Evolutionary conservation across 2,113 vertebrate genomes (phyloP), one percentile per base, ranked within the genome.

Genomic region (Echinops telfairi): DNA sequence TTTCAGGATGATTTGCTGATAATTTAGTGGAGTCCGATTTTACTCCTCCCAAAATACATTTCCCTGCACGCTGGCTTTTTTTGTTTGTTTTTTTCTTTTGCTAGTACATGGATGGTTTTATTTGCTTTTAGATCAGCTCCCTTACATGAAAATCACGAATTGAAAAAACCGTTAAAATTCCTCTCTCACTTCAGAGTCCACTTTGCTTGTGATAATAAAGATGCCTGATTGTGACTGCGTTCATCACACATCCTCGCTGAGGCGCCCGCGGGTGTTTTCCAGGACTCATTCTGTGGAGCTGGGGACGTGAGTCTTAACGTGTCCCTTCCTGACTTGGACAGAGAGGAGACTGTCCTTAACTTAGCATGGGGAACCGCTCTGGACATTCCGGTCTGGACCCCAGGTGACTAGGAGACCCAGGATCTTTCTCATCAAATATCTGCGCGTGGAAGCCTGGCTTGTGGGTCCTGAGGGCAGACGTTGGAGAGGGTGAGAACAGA

Each of bases 151-250:
- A 93, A 91, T 64, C 88, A 47, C 53, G 62, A 91, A 89, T 64
- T 92, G 88, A 85, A 95, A 94, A 96, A 27, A 47, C 64, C 76
- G 90, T 94, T 92, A 76, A 96, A 91, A 93, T 88, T 81, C n/a
- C 36, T 57, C 38, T 79, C 87, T 92, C 64, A 93, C 83, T 93
- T 88, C 81, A 58, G 36, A 97, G 91, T 87, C 87, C 73, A 89
- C 90, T 96, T 96, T 86, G 66, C 93, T 90, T 88, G 86, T 82
- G 70, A 80, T 92, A 83, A 92, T 95, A 66, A 95, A 95, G 92
- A 83, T 17, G 88, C 40, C 71, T 81, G 87, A 88, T 92, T 93
- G 86, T 88, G 89, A 73, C 68, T 79, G 27, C 79, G 83, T 88
- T 64, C 88, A 92, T 71, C 38, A 82, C 82, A 71, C 62, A 31